Conservation (phyloP, 2,797 vertebrate species). For the Numenius phaeopus region DNA sequence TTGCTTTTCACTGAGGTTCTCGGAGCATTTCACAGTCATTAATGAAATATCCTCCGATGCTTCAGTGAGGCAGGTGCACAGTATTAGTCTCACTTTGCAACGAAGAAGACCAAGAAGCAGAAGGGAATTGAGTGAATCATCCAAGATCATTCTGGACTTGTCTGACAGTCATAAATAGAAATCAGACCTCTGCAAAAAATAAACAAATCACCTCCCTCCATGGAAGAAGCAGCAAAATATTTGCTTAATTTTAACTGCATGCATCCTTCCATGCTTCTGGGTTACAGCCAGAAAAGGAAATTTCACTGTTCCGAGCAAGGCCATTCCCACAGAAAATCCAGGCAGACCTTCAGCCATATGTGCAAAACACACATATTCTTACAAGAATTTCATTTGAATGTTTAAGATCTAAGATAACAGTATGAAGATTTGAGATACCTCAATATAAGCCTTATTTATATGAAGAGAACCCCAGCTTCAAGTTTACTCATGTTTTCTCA, state of each 20-base stretch:
- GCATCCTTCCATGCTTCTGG: not conserved
- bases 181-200: not conserved
- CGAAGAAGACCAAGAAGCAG: not conserved
- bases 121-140: not conserved
- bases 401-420: not conserved
- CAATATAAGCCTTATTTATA: not conserved
- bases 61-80: not conserved
- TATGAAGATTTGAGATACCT: not conserved
- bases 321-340: not conserved
- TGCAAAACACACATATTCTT: not conserved
- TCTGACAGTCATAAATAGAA: conserved; percentile 20
- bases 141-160: not conserved
- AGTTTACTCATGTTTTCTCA: not conserved
- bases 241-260: not conserved
- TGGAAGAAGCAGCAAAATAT: not conserved
- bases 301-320: not conserved
- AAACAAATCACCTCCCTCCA: not conserved
- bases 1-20: not conserved
- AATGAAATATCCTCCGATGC: not conserved
- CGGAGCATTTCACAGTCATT: not conserved
- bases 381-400: not conserved
- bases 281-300: not conserved
- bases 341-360: not conserved
- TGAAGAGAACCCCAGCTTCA: not conserved
- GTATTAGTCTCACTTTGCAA: not conserved